phyloP scores from a whole-genome alignment of 2,797 vertebrate species.

The Paedocypris micromegethes region DNA sequence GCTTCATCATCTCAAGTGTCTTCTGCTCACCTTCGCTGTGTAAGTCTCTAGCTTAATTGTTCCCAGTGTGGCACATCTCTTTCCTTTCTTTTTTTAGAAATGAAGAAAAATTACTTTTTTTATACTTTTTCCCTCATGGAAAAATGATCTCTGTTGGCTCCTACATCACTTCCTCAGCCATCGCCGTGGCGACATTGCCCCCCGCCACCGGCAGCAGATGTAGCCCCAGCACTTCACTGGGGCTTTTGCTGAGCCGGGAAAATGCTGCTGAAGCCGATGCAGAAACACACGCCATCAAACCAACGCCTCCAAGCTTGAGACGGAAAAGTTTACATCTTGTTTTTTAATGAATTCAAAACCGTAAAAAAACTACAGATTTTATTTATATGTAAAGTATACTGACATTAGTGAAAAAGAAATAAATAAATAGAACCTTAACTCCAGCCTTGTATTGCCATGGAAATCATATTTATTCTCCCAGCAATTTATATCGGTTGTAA shows the following conservation, averaged over 20 bases:
- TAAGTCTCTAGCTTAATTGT: slow-evolving; percentile 8
- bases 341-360: neutral
- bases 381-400: too few species aligned
- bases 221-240: slow-evolving; percentile 56
- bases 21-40: slow-evolving; percentile 11
- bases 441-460: too few species aligned
- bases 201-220: slow-evolving; percentile 62
- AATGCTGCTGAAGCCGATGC: slow-evolving; percentile 10
- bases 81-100: slow-evolving; percentile 10
- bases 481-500: too few species aligned
- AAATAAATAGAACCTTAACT: too few species aligned
- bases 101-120: slow-evolving; percentile 14
- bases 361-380: too few species aligned
- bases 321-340: neutral
- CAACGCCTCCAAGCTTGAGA: slow-evolving; percentile 2
- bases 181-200: slow-evolving; percentile 43
- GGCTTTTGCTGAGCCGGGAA: slow-evolving; percentile 46
- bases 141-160: slow-evolving; percentile 45
- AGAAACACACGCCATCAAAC: slow-evolving; percentile 8
- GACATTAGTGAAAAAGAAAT: too few species aligned
- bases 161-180: slow-evolving; percentile 47
- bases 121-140: slow-evolving; percentile 30
- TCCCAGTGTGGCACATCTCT: slow-evolving; percentile 23
- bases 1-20: slow-evolving; percentile 9
- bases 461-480: too few species aligned